phyloP scores from a whole-genome alignment of 2,797 vertebrate genomes.

The Myotis findleyi region DNA sequence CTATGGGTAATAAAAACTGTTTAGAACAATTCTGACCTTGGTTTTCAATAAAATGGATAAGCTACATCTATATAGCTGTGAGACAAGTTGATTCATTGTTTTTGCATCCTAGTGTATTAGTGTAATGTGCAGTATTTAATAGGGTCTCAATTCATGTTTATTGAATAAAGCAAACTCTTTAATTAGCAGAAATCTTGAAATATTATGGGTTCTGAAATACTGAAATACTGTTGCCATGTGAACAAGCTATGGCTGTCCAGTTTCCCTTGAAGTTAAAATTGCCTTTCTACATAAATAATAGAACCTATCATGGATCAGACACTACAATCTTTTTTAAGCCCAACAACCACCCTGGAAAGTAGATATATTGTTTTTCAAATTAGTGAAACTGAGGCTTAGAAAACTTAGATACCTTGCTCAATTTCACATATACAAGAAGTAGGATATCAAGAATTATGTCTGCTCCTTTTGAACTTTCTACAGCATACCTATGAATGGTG shows the following conservation, averaged over 20 bases:
- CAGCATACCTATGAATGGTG: not conserved
- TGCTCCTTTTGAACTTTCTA: not conserved
- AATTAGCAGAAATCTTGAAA: not conserved
- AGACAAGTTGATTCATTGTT: not conserved
- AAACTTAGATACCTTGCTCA: slow-evolving; percentile 20
- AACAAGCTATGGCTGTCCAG: not conserved
- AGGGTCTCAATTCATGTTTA: not conserved
- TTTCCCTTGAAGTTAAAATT: slow-evolving; percentile 3
- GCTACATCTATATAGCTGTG: not conserved
- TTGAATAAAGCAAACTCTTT: not conserved
- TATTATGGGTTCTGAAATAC: not conserved
- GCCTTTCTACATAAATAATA: not conserved
- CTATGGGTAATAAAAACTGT: not conserved
- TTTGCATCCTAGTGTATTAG: not conserved
- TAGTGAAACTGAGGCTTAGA: not conserved
- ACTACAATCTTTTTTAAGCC: not conserved
- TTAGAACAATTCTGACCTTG: not conserved
- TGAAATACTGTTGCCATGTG: not conserved
- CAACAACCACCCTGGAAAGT: not conserved
- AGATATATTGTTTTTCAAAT: slow-evolving; percentile 18
- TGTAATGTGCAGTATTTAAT: not conserved
- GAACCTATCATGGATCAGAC: not conserved
- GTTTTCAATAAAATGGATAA: slow-evolving; percentile 30
- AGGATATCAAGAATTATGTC: not conserved
- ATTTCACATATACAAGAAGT: not conserved